Evolutionary conservation across 2,797 vertebrate genomes (phyloP), one percentile per base, ranked within the genome.

Genomic region (Pangasius mekongensis): DNA sequence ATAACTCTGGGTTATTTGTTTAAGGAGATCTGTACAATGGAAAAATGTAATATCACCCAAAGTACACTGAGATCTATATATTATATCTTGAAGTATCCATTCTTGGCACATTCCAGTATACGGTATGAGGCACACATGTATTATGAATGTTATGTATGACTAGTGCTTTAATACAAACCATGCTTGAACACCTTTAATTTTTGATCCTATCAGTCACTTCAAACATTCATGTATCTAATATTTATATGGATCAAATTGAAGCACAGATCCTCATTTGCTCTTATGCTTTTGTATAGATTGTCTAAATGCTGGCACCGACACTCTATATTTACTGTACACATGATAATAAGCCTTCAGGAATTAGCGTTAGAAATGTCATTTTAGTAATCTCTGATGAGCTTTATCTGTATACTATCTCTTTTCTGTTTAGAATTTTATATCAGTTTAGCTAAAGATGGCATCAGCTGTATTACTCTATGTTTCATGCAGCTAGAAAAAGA

Each of bases 181-280:
- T 39, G 36, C 58, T 89, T 86, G 69, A 83, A 83, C 36, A 62
- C 54, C 24, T 43, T 18, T 33, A 16, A 18, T 14, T 33, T 71
- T 36, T 36, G 85, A 91, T 89, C 87, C 66, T 30, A 90, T 88
- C 89, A 93, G 93, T 94, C 94, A 94, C 93, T 93, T 94, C 20
- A 91, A 91, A 92, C 94, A 95, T 95, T 95, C 94, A 94, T 93
- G 89, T 87, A 84, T 49, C 85, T 83, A 52, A 87, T 77, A 78
- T 71, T 74, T 86, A 90, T 87, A 71, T 52, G 89, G 86, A 93
- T 85, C 89, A 39, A 84, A 74, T 36, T 76, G 89, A 91, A 92
- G 91, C 86, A 89, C 90, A 85, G 81, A 78, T 47, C 64, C 69
- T 76, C 60, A 62, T 87, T 71, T 30, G 76, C 52, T 88, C 83